phyloP scores from a whole-genome alignment of 2,888 invertebrate genomes.

The Dicycla oo region DNA sequence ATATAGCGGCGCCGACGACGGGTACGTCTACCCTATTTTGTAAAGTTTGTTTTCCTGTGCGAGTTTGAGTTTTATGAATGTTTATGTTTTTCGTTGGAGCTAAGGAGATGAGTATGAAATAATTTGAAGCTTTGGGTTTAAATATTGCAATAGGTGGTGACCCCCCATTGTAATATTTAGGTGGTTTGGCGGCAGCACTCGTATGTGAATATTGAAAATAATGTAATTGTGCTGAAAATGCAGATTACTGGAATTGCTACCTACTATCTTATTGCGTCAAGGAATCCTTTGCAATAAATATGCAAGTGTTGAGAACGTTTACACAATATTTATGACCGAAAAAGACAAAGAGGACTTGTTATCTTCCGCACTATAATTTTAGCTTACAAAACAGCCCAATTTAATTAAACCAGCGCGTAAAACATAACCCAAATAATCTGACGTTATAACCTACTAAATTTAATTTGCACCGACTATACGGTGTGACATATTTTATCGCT shows the following conservation, averaged over 20 bases:
- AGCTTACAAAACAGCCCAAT: slow-evolving; percentile 22
- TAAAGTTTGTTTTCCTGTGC: slow-evolving; percentile 65
- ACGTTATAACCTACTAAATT: slow-evolving; percentile 40
- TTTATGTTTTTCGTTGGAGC: slow-evolving; percentile 39
- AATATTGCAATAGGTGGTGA: slow-evolving; percentile 42
- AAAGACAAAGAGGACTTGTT: background rate
- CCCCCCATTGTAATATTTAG: too few species aligned
- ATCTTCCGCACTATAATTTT: background rate
- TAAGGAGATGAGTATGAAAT: slow-evolving; percentile 14
- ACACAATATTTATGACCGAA: background rate
- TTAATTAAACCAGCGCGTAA: slow-evolving; percentile 21
- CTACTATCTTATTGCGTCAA: background rate
- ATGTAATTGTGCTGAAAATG: background rate
- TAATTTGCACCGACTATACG: slow-evolving; percentile 15
- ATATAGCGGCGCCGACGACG: slow-evolving; percentile 71
- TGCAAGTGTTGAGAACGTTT: background rate
- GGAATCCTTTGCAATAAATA: too few species aligned
- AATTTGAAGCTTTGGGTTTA: slow-evolving; percentile 5
- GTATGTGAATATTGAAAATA: slow-evolving; percentile 11
- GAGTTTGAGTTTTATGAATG: slow-evolving; percentile 56
- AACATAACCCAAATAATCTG: slow-evolving; percentile 45
- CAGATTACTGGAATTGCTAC: background rate
- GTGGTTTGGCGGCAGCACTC: slow-evolving; percentile 1
- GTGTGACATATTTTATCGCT: slow-evolving; percentile 55
- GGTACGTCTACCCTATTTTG: slow-evolving; percentile 64